Percentiles rank a stretch among this genome's conserved stretches.
Evolutionary conservation across 2,113 vertebrate genomes (phyloP).

Genomic region (Mystacornis crossleyi): DNA sequence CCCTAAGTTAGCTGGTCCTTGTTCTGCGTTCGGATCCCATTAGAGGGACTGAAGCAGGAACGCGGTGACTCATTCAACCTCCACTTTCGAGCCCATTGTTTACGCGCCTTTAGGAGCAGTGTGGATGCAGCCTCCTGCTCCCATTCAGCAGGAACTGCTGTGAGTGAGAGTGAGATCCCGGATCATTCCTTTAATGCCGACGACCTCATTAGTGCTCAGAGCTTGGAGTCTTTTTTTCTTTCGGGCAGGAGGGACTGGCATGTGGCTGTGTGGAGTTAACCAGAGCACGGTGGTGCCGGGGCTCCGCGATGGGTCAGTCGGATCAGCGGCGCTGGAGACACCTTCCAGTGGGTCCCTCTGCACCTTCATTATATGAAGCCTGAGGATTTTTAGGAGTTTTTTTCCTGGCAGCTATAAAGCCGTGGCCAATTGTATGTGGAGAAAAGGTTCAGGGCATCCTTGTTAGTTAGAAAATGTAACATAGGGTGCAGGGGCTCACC

Average conservation of each 20-base stretch:
- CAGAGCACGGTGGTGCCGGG: not conserved
- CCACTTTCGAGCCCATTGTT: not conserved
- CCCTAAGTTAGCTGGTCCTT: constrained; percentile 1
- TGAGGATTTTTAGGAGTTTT: not conserved
- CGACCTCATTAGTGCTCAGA: not conserved
- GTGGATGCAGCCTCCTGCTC: not conserved
- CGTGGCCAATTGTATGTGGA: not conserved
- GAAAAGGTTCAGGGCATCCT: not conserved
- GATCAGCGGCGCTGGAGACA: not conserved
- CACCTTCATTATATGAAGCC: not conserved
- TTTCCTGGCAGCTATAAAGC: not conserved
- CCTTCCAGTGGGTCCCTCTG: not conserved
- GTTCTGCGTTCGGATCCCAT: not conserved
- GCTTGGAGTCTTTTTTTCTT: not conserved
- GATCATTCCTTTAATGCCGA: not conserved
- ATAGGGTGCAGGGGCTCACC: not conserved
- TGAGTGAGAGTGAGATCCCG: not conserved
- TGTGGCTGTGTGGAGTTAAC: not conserved
- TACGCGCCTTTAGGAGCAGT: not conserved
- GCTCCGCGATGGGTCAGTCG: fast-evolving
- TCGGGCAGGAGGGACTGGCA: not conserved
- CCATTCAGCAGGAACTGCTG: not conserved
- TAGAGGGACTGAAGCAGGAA: not conserved
- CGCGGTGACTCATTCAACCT: not conserved
- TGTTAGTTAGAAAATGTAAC: not conserved